phyloP scores from a whole-genome alignment of 1,140 invertebrate species.

The Ostrea denselamellosa region DNA sequence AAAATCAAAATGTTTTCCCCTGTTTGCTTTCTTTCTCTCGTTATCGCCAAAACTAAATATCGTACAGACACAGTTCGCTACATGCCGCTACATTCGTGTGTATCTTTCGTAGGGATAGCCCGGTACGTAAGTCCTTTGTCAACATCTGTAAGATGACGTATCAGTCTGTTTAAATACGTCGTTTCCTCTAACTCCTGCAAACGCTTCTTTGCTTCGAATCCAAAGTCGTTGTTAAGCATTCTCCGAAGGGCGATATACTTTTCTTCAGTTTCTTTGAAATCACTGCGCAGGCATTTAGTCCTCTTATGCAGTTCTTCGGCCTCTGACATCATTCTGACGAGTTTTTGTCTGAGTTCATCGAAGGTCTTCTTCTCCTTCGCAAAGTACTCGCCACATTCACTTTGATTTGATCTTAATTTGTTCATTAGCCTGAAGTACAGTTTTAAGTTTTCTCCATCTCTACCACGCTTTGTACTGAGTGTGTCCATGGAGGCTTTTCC shows the following conservation, averaged over 20 bases:
- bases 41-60: too few species aligned
- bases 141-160: constrained; percentile 35
- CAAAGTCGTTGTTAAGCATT: constrained; percentile 1
- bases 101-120: background rate
- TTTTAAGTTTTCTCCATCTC: constrained; percentile 8
- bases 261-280: constrained; percentile 27
- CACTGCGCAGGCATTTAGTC: background rate
- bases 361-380: background rate
- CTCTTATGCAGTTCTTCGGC: background rate
- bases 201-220: constrained; percentile 7
- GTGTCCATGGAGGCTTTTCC: background rate
- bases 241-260: background rate
- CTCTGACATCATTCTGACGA: background rate
- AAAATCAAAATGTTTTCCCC: too few species aligned
- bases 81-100: background rate
- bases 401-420: background rate
- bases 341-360: background rate
- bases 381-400: background rate
- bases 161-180: constrained; percentile 29
- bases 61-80: background rate
- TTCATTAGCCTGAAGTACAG: background rate
- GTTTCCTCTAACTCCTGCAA: constrained; percentile 35
- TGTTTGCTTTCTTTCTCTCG: too few species aligned
- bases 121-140: constrained; percentile 9
- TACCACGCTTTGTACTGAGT: background rate